A percentile compares a stretch with the other conserved stretches of the same genome.
Evolutionary conservation across 1,140 invertebrate species (phyloP).

Genomic region (Campodea augens): DNA sequence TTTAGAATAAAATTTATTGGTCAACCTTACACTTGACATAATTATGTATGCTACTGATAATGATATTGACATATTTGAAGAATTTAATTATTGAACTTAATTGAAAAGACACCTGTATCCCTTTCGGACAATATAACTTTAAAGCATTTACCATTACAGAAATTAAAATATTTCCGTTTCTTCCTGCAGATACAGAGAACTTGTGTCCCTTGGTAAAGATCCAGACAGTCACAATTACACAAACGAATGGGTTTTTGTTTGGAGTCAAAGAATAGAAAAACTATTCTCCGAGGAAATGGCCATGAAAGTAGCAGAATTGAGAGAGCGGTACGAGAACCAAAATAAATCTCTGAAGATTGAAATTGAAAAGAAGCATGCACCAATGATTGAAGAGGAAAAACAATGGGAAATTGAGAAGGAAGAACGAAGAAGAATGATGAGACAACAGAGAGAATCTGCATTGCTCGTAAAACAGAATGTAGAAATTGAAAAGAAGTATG

Average conservation of each 20-base stretch:
- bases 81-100: too few species aligned
- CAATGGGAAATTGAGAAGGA: slow-evolving; percentile 10
- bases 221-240: slow-evolving; percentile 60
- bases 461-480: slow-evolving; percentile 8
- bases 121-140: too few species aligned
- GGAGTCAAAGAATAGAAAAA: slow-evolving; percentile 58
- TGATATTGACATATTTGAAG: too few species aligned
- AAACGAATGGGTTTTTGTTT: slow-evolving; percentile 65
- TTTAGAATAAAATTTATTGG: too few species aligned
- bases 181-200: slow-evolving; percentile 46
- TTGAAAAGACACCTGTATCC: too few species aligned
- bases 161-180: not conserved
- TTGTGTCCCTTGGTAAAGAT: slow-evolving; percentile 52
- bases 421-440: slow-evolving; percentile 20
- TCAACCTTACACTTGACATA: too few species aligned
- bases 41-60: too few species aligned
- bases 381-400: slow-evolving; percentile 8
- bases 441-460: not conserved
- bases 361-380: slow-evolving; percentile 1
- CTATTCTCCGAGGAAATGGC: slow-evolving; percentile 45
- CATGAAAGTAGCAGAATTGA: slow-evolving; percentile 31
- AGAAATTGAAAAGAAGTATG: slow-evolving; percentile 3
- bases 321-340: slow-evolving; percentile 17
- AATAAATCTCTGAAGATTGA: slow-evolving; percentile 5
- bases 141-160: not conserved